Conservation (phyloP, 35 echinoderm and acorn worm genomes). For the Amphiura filiformis region DNA sequence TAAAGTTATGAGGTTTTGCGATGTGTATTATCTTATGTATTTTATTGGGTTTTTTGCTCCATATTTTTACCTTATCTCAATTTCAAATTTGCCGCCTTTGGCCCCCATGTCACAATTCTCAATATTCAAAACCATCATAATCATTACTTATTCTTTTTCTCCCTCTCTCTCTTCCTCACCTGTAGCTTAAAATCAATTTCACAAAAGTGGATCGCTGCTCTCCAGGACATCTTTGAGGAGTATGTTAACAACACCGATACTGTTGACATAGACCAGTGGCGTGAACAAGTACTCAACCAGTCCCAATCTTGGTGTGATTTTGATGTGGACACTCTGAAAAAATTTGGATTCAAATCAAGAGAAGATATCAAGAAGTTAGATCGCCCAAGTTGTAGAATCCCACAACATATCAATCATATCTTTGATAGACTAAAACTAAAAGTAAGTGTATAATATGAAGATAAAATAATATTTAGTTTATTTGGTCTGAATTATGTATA, state of each 20-base stretch:
- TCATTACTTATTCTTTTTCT: not conserved
- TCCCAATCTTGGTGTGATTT: not conserved
- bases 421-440: not conserved
- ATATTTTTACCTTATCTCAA: too few species aligned
- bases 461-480: too few species aligned
- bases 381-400: not conserved
- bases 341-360: not conserved
- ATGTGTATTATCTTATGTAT: too few species aligned
- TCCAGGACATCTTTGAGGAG: not conserved
- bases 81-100: too few species aligned
- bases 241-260: not conserved
- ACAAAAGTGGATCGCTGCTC: not conserved
- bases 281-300: not conserved
- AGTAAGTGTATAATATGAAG: too few species aligned
- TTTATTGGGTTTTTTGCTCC: too few species aligned
- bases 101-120: too few species aligned
- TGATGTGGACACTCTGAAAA: not conserved
- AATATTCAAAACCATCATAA: not conserved
- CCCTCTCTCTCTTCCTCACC: not conserved
- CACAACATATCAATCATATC: not conserved
- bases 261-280: not conserved
- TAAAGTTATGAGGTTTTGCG: too few species aligned
- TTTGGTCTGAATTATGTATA: too few species aligned
- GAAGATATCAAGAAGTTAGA: not conserved
- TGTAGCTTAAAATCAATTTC: not conserved